These are phyloP conservation scores for Pardalotus punctatus DNA, from an alignment of 2,113 vertebrate species.

Conservation along the genomic window DNA sequence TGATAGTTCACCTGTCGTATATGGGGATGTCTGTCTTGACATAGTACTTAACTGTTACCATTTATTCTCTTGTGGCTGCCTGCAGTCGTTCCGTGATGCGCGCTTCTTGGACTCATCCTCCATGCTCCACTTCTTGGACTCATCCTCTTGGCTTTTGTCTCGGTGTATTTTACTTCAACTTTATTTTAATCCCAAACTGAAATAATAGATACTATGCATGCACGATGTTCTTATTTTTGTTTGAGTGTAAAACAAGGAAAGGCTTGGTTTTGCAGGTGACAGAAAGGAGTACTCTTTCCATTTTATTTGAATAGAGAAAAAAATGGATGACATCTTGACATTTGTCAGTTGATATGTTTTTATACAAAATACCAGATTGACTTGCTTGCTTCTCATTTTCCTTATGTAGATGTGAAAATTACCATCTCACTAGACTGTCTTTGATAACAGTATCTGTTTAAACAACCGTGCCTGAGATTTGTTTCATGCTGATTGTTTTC, in stretches of 20 bases:
- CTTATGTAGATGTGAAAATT: neutral
- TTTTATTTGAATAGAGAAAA: neutral
- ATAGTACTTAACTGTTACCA: neutral
- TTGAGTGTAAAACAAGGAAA: neutral
- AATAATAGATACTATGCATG: neutral
- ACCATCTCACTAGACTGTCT: neutral
- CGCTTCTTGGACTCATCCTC: neutral
- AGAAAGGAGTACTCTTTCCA: neutral
- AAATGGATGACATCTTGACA: neutral
- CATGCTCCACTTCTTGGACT: neutral
- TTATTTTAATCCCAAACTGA: neutral
- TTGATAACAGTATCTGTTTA: neutral
- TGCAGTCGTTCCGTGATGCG: accelerated
- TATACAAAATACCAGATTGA: neutral
- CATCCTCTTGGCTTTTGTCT: neutral
- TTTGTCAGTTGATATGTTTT: neutral
- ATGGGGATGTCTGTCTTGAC: neutral
- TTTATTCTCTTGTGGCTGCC: neutral
- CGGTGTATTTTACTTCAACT: neutral
- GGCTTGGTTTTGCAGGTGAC: neutral
- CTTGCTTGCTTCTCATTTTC: neutral
- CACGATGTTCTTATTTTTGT: neutral
- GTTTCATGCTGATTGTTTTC: neutral
- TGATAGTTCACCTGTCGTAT: neutral
- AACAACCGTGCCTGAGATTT: neutral